Evolutionary conservation across 2,113 vertebrate genomes (phyloP), one percentile per base, ranked within the genome.

Genomic region (Gymnorhina tibicen): DNA sequence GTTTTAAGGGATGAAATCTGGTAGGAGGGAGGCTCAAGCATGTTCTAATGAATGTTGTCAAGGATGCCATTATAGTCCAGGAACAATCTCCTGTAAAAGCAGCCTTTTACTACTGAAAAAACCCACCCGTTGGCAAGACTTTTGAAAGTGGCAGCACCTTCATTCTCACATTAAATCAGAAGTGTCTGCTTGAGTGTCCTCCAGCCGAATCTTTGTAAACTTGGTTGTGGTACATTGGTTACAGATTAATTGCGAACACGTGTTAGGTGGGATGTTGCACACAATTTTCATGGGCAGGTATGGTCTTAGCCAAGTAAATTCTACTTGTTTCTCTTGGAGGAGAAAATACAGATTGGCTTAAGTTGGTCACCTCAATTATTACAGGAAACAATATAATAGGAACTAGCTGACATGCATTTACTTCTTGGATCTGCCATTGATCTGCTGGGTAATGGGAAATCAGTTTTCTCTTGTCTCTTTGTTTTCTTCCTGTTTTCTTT

Each of bases 171-270:
- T n/a, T 37, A 73, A 79, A 73, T 76, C 16, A 76, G 27, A 79
- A 68, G 1, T 17, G 5, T 72, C 37, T 53, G 5, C 41, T 52
- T 68, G 20, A 79, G 19, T 14, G 19, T 42, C 44, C 7, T 56
- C 35, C 73, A n/a, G 3, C 3, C 4, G 0, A 58, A 49, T 52
- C 27, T 49, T 79, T 37, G 23, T 37, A 27, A 75, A 30, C 8
- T 12, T 56, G 2, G 0, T 44, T 69, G 49, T n/a, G 1, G 7
- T n/a, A 49, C 4, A 26, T 9, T 2, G 2, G 7, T 23, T 44
- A 60, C 21, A 60, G 20, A 33, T 58, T 66, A 41, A 74, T 30
- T 50, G 4, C 37, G 78, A 89, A 37, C 1, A 14, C 6, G 8
- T 21, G 14, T 11, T 46, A 47, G 9, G 27, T 76, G 12, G 8